These are phyloP conservation scores for Drosophila mulleri DNA, from an alignment of 2,888 invertebrate species.

Conservation along the genomic window DNA sequence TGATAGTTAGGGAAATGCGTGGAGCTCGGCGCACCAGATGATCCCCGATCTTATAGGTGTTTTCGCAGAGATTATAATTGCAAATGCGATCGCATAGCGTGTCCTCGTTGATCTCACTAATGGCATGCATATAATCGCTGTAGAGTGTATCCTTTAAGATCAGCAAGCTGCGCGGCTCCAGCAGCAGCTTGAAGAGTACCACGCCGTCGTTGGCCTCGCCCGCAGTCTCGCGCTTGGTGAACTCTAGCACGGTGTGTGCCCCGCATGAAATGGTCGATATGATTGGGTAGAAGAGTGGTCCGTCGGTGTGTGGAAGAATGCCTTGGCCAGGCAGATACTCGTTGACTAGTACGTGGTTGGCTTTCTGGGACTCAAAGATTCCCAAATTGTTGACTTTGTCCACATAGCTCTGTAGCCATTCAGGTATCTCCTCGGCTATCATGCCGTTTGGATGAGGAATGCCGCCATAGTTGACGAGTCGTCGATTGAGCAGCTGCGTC, in stretches of 20 bases:
- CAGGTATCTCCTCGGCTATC: slow-evolving; percentile 95
- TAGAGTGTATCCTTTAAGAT: slow-evolving; percentile 94
- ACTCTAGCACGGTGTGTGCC: slow-evolving; percentile 95
- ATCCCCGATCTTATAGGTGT: slow-evolving; percentile 86
- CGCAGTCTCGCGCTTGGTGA: slow-evolving; percentile 84
- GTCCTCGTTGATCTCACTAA: slow-evolving; percentile 90
- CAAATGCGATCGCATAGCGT: slow-evolving; percentile 87
- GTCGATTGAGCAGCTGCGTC: slow-evolving; percentile 95
- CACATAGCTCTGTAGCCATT: slow-evolving; percentile 91
- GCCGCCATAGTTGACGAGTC: slow-evolving; percentile 99
- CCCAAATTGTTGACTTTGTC: slow-evolving; percentile 89
- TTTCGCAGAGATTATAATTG: slow-evolving; percentile 89
- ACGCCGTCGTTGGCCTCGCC: slow-evolving; percentile 50
- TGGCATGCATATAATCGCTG: slow-evolving; percentile 93
- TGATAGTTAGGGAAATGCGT: slow-evolving; percentile 95
- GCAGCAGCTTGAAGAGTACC: slow-evolving; percentile 89
- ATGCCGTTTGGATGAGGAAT: slow-evolving; percentile 96
- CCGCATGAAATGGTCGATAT: slow-evolving; percentile 97
- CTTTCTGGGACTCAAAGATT: slow-evolving; percentile 88
- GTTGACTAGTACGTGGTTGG: slow-evolving; percentile 98
- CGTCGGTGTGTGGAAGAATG: slow-evolving; percentile 98
- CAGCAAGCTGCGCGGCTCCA: slow-evolving; percentile 95
- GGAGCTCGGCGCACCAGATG: slow-evolving; percentile 90
- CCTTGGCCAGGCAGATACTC: slow-evolving; percentile 97
- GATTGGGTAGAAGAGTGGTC: slow-evolving; percentile 95